Evolutionary conservation across 2,888 invertebrate species (phyloP), one percentile per base, ranked within the genome.

Genomic region (Xestoiulus laeticollis): DNA sequence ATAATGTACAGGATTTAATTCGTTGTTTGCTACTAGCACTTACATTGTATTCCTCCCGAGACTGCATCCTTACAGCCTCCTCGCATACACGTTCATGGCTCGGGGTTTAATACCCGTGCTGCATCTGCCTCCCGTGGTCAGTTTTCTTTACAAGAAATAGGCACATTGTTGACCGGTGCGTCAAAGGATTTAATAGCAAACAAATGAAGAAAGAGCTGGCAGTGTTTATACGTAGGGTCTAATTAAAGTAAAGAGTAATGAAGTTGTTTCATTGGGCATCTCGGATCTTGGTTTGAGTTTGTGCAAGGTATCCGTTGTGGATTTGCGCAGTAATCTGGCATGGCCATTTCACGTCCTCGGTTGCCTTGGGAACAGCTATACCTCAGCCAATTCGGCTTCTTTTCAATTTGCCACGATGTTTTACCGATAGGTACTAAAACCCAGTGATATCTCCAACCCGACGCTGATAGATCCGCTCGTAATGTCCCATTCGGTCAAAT

Each of bases 401-500:
- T 68, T 68, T 68, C 68, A 68, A 68, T 68, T 68, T 68, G 68
- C 26, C 68, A 68, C 68, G 8, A 68, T 68, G 22, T 68, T 26
- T 68, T 26, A 68, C 68, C 68, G 12, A 26, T 68, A 68, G 68
- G 22, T 22, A 26, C 10, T 68, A 68, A n/a, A 68, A 68, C 22
- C 10, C 26, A 8, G 26, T 26, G 10, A 48, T 53, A 53, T 53
- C 53, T 53, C 19, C 53, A n/a, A n/a, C 6, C 53, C 19, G n/a
- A 26, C 68, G 68, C 68, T 68, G 68, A 68, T 68, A 68, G 68
- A 68, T 68, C 68, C 26, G 6, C 68, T 6, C 26, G 26, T 68
- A 68, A 68, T 68, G 68, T 26, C 68, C 68, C 68, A 68, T 68
- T 68, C 68, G 68, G 68, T 68, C 26, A 26, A n/a, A 68, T 68